Evolutionary conservation across 2,113 vertebrate species (phyloP), one percentile per base, ranked within the genome.

Genomic region (Calcarius ornatus): DNA sequence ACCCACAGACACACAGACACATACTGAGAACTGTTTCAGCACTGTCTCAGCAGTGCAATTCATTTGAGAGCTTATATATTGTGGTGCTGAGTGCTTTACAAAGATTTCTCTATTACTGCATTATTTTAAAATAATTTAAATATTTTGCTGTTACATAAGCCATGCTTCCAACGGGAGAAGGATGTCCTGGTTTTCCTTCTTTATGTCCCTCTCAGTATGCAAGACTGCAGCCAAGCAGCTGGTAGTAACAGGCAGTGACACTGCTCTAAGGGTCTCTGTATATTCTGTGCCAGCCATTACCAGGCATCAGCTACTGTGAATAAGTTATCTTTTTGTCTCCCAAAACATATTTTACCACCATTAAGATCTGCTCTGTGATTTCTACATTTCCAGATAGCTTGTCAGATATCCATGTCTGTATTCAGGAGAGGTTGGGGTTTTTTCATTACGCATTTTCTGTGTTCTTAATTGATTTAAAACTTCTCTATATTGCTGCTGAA

Each of bases 231-330:
- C 95, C 84, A 92, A 91, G 95, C 91, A 95, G 95, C 92, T 96
- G 95, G 71, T 95, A 92, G 95, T 96, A 88, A 94, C 96, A 96
- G 96, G 96, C 96, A 96, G 91, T 91, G 95, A 95, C 95, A 79
- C 76, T 76, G 47, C 86, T 92, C 75, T 85, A 72, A 91, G 84
- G 48, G 86, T 83, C 92, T 78, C 94, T 88, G 15, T 95, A 92
- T 91, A 90, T 84, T 94, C 91, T 37, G 89, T 96, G 89, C 91
- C 96, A 97, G 33, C 78, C 78, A 92, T 81, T 81, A 64, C 87
- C 89, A 94, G 91, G 70, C 94, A 66, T 94, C 87, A 81, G 21
- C 47, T 78, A 50, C 56, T 31, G 45, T 43, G 76, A 59, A 30
- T 24, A 45, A 86, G 56, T 31, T 88, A 51, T 87, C 51, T 88